Conservation (phyloP, 2,888 invertebrate species). For the Schrankia costaestrigalis region DNA sequence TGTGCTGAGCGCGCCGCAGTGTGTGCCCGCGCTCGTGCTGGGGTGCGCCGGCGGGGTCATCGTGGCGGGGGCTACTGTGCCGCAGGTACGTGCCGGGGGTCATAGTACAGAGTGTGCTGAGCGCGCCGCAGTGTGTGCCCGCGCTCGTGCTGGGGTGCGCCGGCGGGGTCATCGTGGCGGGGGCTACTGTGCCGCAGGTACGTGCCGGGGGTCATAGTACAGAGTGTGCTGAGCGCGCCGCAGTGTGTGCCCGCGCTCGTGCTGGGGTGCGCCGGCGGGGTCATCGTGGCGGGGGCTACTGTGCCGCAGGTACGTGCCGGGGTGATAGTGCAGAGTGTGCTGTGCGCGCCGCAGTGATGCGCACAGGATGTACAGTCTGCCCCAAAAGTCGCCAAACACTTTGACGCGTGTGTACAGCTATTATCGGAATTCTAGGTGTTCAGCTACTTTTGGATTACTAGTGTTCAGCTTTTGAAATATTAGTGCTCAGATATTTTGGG, state of each 20-base stretch:
- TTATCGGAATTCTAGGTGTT: too few species aligned
- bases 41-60: conserved; percentile 83
- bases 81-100: conserved; percentile 83
- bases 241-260: conserved; percentile 81
- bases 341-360: conserved; percentile 21
- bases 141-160: conserved; percentile 84
- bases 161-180: conserved; percentile 83
- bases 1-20: conserved; percentile 18
- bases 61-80: conserved; percentile 85
- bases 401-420: too few species aligned
- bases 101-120: conserved; percentile 71
- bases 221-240: conserved; percentile 44
- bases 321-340: conserved; percentile 75
- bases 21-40: conserved; percentile 83
- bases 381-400: too few species aligned
- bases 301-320: conserved; percentile 85
- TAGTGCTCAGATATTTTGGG: too few species aligned
- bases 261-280: conserved; percentile 83
- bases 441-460: too few species aligned
- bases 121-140: conserved; percentile 56
- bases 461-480: too few species aligned
- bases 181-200: conserved; percentile 86
- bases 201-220: conserved; percentile 81
- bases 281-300: conserved; percentile 84
- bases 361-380: too few species aligned